Percentiles rank a stretch among this genome's conserved stretches.
phyloP scores from a whole-genome alignment of 1,140 invertebrate genomes.

The Aphelinus certus region DNA sequence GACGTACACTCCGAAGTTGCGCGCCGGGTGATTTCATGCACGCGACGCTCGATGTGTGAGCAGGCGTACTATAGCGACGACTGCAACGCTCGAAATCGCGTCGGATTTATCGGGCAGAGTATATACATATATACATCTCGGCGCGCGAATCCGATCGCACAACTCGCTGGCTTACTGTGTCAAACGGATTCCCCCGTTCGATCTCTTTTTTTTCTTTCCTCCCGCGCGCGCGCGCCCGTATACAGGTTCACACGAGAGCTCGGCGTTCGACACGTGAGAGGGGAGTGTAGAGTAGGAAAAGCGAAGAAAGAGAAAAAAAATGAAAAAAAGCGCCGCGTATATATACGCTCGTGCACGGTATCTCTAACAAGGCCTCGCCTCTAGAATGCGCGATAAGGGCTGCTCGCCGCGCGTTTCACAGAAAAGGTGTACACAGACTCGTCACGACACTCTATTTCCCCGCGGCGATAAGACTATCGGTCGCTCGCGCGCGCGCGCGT shows the following conservation, averaged over 20 bases:
- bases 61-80: too few relatives aligned
- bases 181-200: too few relatives aligned
- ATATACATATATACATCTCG: too few relatives aligned
- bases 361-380: conserved; percentile 24
- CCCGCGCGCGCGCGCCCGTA: conserved; percentile 9
- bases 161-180: too few relatives aligned
- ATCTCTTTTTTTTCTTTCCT: not conserved
- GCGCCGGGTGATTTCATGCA: too few relatives aligned
- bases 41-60: too few relatives aligned
- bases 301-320: not conserved
- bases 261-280: conserved; percentile 1
- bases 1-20: too few relatives aligned
- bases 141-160: too few relatives aligned
- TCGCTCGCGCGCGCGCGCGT: not conserved
- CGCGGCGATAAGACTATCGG: not conserved
- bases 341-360: not conserved
- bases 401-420: not conserved
- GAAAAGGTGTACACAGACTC: conserved; percentile 7
- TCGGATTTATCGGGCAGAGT: too few relatives aligned
- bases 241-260: not conserved
- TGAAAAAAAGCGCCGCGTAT: conserved; percentile 4
- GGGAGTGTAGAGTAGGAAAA: too few relatives aligned
- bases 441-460: not conserved
- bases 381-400: conserved; percentile 21
- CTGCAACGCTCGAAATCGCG: too few relatives aligned